These are phyloP conservation scores for Lepidochrysops patricia DNA, from an alignment of 2,888 invertebrate genomes.

Conservation along the genomic window DNA sequence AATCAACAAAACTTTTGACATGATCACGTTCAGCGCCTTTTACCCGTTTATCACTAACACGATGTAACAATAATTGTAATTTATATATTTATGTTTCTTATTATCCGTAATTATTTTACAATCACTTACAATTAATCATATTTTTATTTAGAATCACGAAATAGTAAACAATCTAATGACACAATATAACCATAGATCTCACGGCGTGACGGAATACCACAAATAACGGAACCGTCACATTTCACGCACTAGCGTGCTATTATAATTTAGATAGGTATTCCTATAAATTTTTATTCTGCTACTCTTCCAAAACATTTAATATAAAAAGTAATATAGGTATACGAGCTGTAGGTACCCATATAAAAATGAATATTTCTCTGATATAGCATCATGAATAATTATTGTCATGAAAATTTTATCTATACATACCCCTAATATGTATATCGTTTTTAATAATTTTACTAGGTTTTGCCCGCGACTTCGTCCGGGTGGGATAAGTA, in stretches of 20 bases:
- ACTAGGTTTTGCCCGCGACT: too few species aligned
- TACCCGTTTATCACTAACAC: conserved; percentile 25
- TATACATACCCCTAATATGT: too few species aligned
- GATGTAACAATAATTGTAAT: conserved; percentile 22
- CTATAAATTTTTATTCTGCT: neutral
- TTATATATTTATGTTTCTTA: conserved; percentile 14
- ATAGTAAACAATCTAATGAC: conserved; percentile 71
- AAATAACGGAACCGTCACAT: conserved; percentile 52
- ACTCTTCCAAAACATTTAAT: too few species aligned
- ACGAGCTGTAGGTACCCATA: too few species aligned
- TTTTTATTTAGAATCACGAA: conserved; percentile 44
- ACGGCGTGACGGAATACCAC: conserved; percentile 62
- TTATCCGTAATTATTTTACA: neutral
- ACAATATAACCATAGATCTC: conserved; percentile 67
- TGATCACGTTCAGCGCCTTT: conserved; percentile 52
- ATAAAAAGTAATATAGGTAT: too few species aligned
- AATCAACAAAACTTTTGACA: conserved; percentile 52
- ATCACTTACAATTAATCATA: conserved; percentile 3
- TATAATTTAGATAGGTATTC: neutral
- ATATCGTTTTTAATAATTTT: too few species aligned
- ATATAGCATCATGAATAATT: too few species aligned
- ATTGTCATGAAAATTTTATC: too few species aligned
- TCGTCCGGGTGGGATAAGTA: too few species aligned
- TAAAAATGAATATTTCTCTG: too few species aligned
- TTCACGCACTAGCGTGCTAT: conserved; percentile 30